These are phyloP conservation scores for Salvator merianae DNA, from an alignment of 2,113 vertebrate genomes.

Conservation along the genomic window DNA sequence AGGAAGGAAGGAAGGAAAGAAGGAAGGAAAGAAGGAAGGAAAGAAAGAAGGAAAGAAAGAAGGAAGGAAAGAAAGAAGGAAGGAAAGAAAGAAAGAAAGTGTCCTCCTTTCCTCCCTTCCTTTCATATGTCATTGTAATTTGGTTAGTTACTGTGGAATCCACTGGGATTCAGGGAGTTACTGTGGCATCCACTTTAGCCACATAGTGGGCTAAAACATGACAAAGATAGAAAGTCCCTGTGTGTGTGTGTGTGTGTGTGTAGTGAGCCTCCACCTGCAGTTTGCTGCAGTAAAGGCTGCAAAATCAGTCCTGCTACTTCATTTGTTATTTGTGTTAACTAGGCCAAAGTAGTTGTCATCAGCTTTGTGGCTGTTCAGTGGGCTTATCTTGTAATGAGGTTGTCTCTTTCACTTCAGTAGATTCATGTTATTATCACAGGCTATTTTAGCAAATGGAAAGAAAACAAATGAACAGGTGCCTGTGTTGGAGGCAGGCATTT, in stretches of 20 bases:
- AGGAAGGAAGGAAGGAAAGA: too few relatives aligned
- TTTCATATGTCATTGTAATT: too few relatives aligned
- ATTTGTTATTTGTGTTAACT: neutral
- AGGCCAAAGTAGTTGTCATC: neutral
- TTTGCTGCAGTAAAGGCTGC: slow-evolving; percentile 14
- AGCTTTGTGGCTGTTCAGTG: neutral
- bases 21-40: too few relatives aligned
- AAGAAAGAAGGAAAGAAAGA: too few relatives aligned
- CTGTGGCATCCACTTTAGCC: too few relatives aligned
- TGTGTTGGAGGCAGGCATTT: neutral
- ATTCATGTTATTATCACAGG: slow-evolving; percentile 29
- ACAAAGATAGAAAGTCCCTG: too few relatives aligned
- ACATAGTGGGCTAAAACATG: too few relatives aligned
- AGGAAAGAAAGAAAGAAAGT: too few relatives aligned
- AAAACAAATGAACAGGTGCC: slow-evolving; percentile 10
- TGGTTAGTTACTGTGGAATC: too few relatives aligned
- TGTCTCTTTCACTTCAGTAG: neutral
- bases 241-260: neutral
- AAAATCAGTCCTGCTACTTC: neutral
- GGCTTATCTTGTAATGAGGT: neutral
- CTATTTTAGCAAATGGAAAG: slow-evolving; percentile 28
- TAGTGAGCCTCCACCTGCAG: slow-evolving; percentile 27
- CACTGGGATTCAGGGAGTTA: too few relatives aligned
- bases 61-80: too few relatives aligned
- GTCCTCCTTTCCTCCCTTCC: too few relatives aligned